A percentile compares a stretch with the other conserved stretches of the same genome.
Conservation (phyloP, 1,140 invertebrate species). For the Thaumetopoea pityocampa region DNA sequence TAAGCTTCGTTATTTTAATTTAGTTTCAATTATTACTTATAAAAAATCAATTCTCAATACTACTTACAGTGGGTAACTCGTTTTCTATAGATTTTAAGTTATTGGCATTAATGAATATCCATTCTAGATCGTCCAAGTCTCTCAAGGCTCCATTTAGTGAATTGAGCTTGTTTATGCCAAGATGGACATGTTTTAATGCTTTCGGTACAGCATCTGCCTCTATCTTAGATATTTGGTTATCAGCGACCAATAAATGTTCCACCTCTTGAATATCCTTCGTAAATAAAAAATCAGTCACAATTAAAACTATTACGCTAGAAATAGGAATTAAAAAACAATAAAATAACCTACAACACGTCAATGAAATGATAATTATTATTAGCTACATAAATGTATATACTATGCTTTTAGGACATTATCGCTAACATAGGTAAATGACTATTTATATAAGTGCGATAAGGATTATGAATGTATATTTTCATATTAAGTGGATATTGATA, state of each 20-base stretch:
- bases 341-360: not conserved
- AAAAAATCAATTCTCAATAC: not conserved
- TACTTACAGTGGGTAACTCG: slow-evolving; percentile 80
- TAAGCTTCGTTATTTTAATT: no score
- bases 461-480: slow-evolving; percentile 5
- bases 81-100: slow-evolving; percentile 83
- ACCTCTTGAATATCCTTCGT: slow-evolving; percentile 81
- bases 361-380: no score
- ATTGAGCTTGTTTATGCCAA: slow-evolving; percentile 83
- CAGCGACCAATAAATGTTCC: slow-evolving; percentile 81
- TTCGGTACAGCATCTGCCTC: slow-evolving; percentile 80
- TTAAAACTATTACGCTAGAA: not conserved
- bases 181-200: slow-evolving; percentile 80
- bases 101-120: slow-evolving; percentile 87
- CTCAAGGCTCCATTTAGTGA: slow-evolving; percentile 84
- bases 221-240: slow-evolving; percentile 82
- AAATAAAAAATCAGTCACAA: not conserved
- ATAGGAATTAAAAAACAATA: not conserved
- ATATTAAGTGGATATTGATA: slow-evolving; percentile 2
- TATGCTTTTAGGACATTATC: slow-evolving; percentile 11
- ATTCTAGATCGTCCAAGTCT: slow-evolving; percentile 82
- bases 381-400: slow-evolving; percentile 1
- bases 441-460: slow-evolving; percentile 10
- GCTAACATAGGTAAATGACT: slow-evolving; percentile 1
- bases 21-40: no score